These are phyloP conservation scores for Ptychoptera contaminata DNA, from an alignment of 2,888 invertebrate species.

Conservation along the genomic window DNA sequence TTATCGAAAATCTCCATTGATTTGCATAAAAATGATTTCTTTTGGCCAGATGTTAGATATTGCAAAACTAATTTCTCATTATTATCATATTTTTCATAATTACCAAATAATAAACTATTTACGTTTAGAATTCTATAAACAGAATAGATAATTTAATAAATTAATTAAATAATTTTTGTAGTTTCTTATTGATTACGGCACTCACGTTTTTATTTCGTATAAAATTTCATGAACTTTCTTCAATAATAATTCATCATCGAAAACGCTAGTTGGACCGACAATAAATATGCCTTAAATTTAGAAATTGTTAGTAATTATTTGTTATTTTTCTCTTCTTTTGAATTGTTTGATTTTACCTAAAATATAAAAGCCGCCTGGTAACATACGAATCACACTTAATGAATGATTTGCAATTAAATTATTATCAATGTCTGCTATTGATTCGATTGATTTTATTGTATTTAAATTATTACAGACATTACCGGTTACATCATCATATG, in stretches of 20 bases:
- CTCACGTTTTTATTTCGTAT: slow-evolving; percentile 21
- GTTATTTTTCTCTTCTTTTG: neutral
- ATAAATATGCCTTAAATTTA: slow-evolving; percentile 63
- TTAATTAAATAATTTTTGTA: no score
- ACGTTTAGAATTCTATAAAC: slow-evolving; percentile 23
- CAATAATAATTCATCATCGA: slow-evolving; percentile 28
- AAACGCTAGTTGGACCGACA: slow-evolving; percentile 47
- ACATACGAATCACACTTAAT: slow-evolving; percentile 72
- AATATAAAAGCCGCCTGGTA: slow-evolving; percentile 79
- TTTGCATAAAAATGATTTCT: slow-evolving; percentile 10
- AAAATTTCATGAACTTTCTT: slow-evolving; percentile 20
- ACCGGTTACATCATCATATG: slow-evolving; percentile 23
- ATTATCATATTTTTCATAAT: slow-evolving; percentile 21
- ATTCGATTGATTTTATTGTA: slow-evolving; percentile 23
- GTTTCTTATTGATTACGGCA: no score
- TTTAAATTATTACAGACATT: slow-evolving; percentile 21
- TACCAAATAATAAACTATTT: slow-evolving; percentile 45
- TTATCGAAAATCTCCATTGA: neutral
- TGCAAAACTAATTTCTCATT: slow-evolving; percentile 50
- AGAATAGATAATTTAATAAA: slow-evolving; percentile 14
- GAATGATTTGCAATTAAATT: slow-evolving; percentile 67
- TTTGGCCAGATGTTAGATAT: slow-evolving; percentile 36
- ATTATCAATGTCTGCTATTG: slow-evolving; percentile 43
- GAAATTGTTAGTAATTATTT: slow-evolving; percentile 23
- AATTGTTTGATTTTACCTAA: slow-evolving; percentile 36